Base-by-base conservation (phyloP, 2,797 vertebrate genomes). In the Takifugu ocellatus region DNA sequence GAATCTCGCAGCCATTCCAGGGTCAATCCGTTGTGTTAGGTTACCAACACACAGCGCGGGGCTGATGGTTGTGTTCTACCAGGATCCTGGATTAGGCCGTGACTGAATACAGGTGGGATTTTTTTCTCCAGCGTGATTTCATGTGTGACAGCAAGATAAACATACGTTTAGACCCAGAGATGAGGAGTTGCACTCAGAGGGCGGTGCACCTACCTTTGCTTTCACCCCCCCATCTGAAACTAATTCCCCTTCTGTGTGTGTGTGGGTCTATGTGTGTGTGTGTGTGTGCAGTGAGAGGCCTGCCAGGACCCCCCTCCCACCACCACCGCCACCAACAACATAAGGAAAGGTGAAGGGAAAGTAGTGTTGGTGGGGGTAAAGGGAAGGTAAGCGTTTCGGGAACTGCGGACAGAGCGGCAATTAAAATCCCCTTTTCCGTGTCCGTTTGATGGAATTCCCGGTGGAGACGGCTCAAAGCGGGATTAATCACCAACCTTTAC, bases 371-470 rank as follows among this genome's bases (percentile, higher is more conserved):
- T 1, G 5, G 51, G 53, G 12, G n/a, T 12, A 55, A 56, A 1
- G 54, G 58, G 17, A 77, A 89, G 86, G 89, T 88, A 81, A 88
- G 87, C 68, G 60, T 84, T 88, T 89, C 81, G 83, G 85, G 87
- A 90, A 86, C 85, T 70, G 66, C 79, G 67, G 69, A 81, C 59
- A 74, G 83, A 90, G 61, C 75, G 50, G 84, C 89, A 91, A 92
- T 92, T 92, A 91, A 90, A 92, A 83, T 76, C 68, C 72, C 70
- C 72, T 79, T 83, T 70, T 78, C 81, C 56, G 57, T 53, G 54
- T 78, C 62, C 84, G 81, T 92, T 92, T 93, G 91, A 91, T 87
- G 89, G 84, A 89, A 89, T 90, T 90, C 90, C 88, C 84, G 17
- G 74, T 6, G 83, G 90, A 88, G 83, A 82, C 56, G 24, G 81